phyloP scores from a whole-genome alignment of 1,140 invertebrate species.

The Charaxes varanes region DNA sequence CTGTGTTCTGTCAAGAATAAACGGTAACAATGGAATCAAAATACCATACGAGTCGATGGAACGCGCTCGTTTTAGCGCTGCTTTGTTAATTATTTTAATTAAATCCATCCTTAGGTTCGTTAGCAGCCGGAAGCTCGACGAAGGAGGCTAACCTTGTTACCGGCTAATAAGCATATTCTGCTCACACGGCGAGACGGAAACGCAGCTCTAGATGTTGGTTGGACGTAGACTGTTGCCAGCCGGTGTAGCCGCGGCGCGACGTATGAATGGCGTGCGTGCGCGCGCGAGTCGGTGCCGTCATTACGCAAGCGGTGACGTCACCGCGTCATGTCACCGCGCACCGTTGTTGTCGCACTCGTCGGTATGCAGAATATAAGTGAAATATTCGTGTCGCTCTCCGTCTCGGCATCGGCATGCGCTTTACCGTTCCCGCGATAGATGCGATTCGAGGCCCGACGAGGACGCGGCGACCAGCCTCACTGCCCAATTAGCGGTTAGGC shows the following conservation, averaged over 20 bases:
- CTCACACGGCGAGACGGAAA: slow-evolving; percentile 36
- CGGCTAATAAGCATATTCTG: slow-evolving; percentile 32
- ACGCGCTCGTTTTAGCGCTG: slow-evolving; percentile 18
- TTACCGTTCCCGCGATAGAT: slow-evolving; percentile 37
- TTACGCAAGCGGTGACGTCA: slow-evolving; percentile 61
- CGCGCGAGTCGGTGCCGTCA: slow-evolving; percentile 54
- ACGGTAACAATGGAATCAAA: too few species aligned
- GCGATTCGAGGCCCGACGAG: neutral
- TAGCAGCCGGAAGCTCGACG: slow-evolving; percentile 12
- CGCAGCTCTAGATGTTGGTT: slow-evolving; percentile 31
- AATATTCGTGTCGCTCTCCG: slow-evolving; percentile 47
- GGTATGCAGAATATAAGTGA: slow-evolving; percentile 63
- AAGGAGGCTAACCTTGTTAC: slow-evolving; percentile 22
- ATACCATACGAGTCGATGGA: too few species aligned
- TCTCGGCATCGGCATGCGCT: slow-evolving; percentile 37
- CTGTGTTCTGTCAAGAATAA: too few species aligned
- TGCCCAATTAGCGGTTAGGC: slow-evolving; percentile 1
- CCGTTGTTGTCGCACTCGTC: slow-evolving; percentile 64
- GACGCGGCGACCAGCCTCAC: neutral
- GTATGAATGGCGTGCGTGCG: slow-evolving; percentile 54
- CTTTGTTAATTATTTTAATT: slow-evolving; percentile 19
- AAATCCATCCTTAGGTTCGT: slow-evolving; percentile 13
- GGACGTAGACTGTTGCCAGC: slow-evolving; percentile 53
- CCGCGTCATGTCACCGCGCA: slow-evolving; percentile 40
- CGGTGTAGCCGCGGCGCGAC: slow-evolving; percentile 30